Conservation (phyloP, 2,113 vertebrate genomes). For the Rhombomys opimus region DNA sequence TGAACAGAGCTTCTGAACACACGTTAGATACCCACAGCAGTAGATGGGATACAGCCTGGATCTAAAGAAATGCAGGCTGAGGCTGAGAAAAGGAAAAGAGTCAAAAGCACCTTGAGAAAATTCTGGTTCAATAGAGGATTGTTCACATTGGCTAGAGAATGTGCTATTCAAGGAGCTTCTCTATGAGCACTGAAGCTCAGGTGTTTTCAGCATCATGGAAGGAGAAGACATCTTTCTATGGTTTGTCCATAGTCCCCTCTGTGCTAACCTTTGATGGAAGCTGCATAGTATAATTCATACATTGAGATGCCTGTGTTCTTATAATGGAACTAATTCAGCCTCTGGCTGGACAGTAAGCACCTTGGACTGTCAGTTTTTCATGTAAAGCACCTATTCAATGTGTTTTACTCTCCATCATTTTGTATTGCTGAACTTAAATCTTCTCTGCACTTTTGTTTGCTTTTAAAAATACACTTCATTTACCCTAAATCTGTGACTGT, state of each 20-base stretch:
- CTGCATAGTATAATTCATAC: too few relatives aligned
- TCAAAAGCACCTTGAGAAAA: slow-evolving; percentile 91
- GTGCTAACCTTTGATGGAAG: slow-evolving; percentile 91
- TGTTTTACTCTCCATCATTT: not conserved
- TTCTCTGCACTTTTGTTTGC: not conserved
- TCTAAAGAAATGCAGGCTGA: slow-evolving; percentile 93
- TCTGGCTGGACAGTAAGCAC: not conserved
- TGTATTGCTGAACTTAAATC: not conserved
- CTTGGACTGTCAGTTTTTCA: not conserved
- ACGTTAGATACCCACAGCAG: slow-evolving; percentile 85
- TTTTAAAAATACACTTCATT: not conserved
- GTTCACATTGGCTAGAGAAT: slow-evolving; percentile 94
- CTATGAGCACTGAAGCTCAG: slow-evolving; percentile 89
- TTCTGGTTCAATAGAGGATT: slow-evolving; percentile 91
- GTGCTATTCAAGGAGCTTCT: slow-evolving; percentile 91
- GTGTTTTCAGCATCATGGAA: slow-evolving; percentile 91
- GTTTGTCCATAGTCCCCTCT: slow-evolving; percentile 93
- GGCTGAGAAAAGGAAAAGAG: slow-evolving; percentile 90
- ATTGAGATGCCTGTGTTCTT: not conserved
- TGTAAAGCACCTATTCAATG: not conserved
- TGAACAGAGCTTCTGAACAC: slow-evolving; percentile 86
- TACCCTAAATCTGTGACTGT: not conserved
- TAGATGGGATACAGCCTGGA: slow-evolving; percentile 88
- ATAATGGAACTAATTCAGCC: too few relatives aligned
- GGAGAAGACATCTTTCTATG: slow-evolving; percentile 93